phyloP scores from a whole-genome alignment of 2,888 invertebrate genomes.

The Lepidocyrtoides sp. region DNA sequence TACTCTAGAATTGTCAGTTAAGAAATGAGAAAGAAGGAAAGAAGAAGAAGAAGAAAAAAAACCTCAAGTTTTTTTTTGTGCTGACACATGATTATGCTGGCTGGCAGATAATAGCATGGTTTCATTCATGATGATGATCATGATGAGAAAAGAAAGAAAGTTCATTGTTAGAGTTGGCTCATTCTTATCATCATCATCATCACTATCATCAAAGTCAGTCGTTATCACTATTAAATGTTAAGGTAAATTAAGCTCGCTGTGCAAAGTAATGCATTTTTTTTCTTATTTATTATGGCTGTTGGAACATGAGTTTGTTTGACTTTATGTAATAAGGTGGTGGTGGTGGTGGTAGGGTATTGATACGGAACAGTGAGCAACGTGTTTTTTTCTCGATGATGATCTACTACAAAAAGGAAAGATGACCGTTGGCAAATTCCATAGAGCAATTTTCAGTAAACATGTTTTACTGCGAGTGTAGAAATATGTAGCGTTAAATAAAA shows the following conservation, averaged over 20 bases:
- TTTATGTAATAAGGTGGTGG: background rate
- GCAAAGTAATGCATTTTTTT: background rate
- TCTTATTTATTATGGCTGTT: background rate
- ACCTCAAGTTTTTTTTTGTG: background rate
- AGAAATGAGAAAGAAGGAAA: conserved; percentile 11
- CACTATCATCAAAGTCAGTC: background rate
- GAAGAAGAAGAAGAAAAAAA: too few species aligned
- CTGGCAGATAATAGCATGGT: conserved; percentile 16
- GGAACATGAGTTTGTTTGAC: background rate
- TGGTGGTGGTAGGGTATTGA: background rate
- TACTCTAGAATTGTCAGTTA: conserved; percentile 12
- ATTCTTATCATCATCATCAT: background rate
- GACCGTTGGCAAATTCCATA: conserved; percentile 37
- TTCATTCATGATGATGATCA: conserved; percentile 56
- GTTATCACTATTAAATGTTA: conserved; percentile 27
- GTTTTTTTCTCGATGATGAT: conserved; percentile 18
- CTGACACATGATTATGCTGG: conserved; percentile 2
- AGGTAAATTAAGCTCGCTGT: conserved; percentile 45
- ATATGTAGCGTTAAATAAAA: too few species aligned
- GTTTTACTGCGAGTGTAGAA: too few species aligned
- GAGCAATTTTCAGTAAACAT: too few species aligned
- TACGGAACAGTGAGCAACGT: conserved; percentile 71
- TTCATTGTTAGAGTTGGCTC: conserved; percentile 48
- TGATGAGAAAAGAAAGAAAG: background rate
- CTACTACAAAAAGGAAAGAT: background rate